Conservation (phyloP, 2,113 vertebrate species). For the Mohoua ochrocephala region DNA sequence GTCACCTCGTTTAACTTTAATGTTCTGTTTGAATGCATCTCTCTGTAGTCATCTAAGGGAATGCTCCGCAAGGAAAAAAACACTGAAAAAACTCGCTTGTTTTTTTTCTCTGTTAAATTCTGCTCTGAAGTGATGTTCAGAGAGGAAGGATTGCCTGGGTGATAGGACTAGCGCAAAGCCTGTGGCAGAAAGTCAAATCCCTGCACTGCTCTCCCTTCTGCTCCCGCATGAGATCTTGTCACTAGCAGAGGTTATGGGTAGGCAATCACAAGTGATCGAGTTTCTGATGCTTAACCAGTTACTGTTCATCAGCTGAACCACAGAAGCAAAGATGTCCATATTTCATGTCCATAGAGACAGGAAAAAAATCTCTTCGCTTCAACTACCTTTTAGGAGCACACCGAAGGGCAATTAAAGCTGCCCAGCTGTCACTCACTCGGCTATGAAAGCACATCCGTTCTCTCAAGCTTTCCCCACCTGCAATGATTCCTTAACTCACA, state of each 20-base stretch:
- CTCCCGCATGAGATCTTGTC: not conserved
- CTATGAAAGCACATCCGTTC: not conserved
- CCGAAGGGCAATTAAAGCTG: slow-evolving; percentile 14
- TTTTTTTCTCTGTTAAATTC: not conserved
- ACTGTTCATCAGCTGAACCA: not conserved
- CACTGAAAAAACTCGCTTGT: not conserved
- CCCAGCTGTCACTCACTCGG: slow-evolving; percentile 21
- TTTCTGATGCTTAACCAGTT: slow-evolving; percentile 19
- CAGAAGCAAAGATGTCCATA: not conserved
- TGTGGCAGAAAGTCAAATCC: not conserved
- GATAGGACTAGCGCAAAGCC: not conserved
- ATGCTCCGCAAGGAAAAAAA: slow-evolving; percentile 15
- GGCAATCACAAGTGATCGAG: not conserved
- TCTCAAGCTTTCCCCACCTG: not conserved
- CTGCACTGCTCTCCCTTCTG: not conserved
- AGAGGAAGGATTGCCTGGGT: not conserved
- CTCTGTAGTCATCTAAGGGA: slow-evolving; percentile 48
- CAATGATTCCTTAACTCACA: not conserved
- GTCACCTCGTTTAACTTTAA: slow-evolving; percentile 53
- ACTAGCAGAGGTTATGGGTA: not conserved
- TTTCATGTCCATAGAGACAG: not conserved
- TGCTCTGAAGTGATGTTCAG: not conserved
- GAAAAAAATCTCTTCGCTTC: not conserved
- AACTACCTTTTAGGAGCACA: not conserved
- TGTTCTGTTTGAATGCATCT: slow-evolving; percentile 49